These are phyloP conservation scores for Bunonema sp. DNA, from an alignment of 2,888 invertebrate species.

Conservation along the genomic window DNA sequence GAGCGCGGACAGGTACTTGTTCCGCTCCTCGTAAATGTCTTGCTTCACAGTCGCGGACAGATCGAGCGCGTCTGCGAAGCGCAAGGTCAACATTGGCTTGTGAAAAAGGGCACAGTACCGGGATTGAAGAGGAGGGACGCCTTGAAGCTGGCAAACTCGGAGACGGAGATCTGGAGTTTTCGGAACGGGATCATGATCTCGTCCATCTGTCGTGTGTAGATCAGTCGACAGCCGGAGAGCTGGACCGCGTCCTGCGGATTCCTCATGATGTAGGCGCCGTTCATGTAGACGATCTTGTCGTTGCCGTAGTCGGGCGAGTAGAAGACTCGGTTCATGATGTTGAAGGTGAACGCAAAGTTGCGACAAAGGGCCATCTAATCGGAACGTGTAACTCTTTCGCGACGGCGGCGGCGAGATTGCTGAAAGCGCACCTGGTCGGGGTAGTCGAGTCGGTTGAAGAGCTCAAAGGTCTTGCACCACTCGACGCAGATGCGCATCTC, in stretches of 20 bases:
- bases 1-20: constrained; percentile 35
- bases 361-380: constrained; percentile 35
- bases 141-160: constrained; percentile 41
- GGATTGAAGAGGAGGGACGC: constrained; percentile 41
- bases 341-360: constrained; percentile 43
- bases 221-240: constrained; percentile 38
- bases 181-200: constrained; percentile 40
- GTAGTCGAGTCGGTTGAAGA: constrained; percentile 20
- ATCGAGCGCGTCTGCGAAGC: constrained; percentile 32
- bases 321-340: constrained; percentile 37
- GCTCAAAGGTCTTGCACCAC: constrained; percentile 42
- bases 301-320: constrained; percentile 41
- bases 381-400: too few species aligned
- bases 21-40: constrained; percentile 30
- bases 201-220: constrained; percentile 42
- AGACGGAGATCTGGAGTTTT: constrained; percentile 20
- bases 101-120: too few species aligned
- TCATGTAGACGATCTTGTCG: constrained; percentile 41
- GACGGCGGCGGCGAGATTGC: too few species aligned
- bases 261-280: constrained; percentile 39
- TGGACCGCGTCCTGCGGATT: constrained; percentile 37
- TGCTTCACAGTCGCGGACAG: constrained; percentile 23
- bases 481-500: constrained; percentile 40
- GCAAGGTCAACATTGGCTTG: too few species aligned
- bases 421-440: constrained; percentile 27